These are phyloP conservation scores for Geopemphigus sp. DNA, from an alignment of 1,140 invertebrate genomes.

Conservation along the genomic window DNA sequence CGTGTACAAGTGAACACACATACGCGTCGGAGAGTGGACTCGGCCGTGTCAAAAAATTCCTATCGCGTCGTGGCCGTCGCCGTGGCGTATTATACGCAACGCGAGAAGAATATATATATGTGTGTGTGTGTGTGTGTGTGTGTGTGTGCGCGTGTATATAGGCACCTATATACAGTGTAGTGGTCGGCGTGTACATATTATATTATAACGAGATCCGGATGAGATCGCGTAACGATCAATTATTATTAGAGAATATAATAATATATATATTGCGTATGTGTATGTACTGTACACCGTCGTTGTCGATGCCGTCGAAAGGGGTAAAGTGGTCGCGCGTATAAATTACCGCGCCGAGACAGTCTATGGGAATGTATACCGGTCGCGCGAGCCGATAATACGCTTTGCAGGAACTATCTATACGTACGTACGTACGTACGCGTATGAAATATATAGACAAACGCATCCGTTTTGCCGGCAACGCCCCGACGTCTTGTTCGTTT, in stretches of 20 bases:
- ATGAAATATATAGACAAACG: neutral
- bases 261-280: neutral
- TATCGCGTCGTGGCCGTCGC: neutral
- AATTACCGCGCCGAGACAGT: slow-evolving; percentile 3
- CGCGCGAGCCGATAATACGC: no score
- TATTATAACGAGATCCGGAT: slow-evolving; percentile 28
- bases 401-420: no score
- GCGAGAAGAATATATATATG: neutral
- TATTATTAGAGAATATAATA: slow-evolving; percentile 26
- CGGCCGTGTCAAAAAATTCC: slow-evolving; percentile 14
- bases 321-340: slow-evolving; percentile 8
- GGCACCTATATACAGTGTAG: no score
- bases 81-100: neutral
- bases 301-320: neutral
- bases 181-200: neutral
- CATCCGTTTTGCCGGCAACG: no score
- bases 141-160: no score
- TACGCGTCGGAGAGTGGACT: no score
- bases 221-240: slow-evolving; percentile 35
- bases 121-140: no score
- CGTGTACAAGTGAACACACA: neutral
- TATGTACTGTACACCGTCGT: neutral
- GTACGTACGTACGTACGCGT: no score
- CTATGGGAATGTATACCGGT: slow-evolving; percentile 19
- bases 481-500: neutral